Conservation (phyloP, 2,888 invertebrate species). For the Drosophila cracens region DNA sequence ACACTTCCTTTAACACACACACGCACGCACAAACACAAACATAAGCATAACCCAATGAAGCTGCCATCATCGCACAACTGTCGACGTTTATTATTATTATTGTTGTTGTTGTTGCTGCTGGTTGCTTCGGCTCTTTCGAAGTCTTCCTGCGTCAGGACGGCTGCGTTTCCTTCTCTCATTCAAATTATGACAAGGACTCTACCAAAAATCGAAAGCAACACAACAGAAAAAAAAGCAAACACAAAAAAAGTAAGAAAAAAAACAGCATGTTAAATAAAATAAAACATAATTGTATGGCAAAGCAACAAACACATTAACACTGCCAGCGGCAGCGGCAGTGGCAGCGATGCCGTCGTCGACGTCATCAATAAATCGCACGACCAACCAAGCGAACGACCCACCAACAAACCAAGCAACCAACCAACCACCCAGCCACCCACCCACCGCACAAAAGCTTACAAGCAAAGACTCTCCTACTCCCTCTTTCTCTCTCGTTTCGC, state of each 20-base stretch:
- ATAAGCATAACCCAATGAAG: slow-evolving; percentile 77
- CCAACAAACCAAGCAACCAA: slow-evolving; percentile 59
- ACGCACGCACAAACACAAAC: slow-evolving; percentile 13
- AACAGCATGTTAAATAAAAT: slow-evolving; percentile 78
- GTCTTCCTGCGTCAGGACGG: slow-evolving; percentile 69
- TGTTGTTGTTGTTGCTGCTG: slow-evolving; percentile 16
- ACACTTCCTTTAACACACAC: slow-evolving; percentile 76
- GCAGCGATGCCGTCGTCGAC: slow-evolving; percentile 62
- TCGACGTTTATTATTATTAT: slow-evolving; percentile 56
- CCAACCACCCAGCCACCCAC: slow-evolving; percentile 51
- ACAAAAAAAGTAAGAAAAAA: slow-evolving; percentile 21
- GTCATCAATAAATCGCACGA: slow-evolving; percentile 79
- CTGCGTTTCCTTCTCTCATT: slow-evolving; percentile 58
- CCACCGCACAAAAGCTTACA: slow-evolving; percentile 74
- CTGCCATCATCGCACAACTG: slow-evolving; percentile 73
- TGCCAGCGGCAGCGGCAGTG: slow-evolving; percentile 46
- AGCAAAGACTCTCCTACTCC: slow-evolving; percentile 30
- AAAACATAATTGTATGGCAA: slow-evolving; percentile 80
- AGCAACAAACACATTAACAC: slow-evolving; percentile 81
- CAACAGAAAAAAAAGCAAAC: slow-evolving; percentile 34
- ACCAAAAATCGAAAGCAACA: slow-evolving; percentile 64
- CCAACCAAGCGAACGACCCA: slow-evolving; percentile 63
- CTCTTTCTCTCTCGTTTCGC: slow-evolving; percentile 1
- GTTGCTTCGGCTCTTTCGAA: slow-evolving; percentile 47
- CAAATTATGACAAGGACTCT: slow-evolving; percentile 77